Conservation (phyloP, 2,888 invertebrate species). For the Hypercompe scribonia region DNA sequence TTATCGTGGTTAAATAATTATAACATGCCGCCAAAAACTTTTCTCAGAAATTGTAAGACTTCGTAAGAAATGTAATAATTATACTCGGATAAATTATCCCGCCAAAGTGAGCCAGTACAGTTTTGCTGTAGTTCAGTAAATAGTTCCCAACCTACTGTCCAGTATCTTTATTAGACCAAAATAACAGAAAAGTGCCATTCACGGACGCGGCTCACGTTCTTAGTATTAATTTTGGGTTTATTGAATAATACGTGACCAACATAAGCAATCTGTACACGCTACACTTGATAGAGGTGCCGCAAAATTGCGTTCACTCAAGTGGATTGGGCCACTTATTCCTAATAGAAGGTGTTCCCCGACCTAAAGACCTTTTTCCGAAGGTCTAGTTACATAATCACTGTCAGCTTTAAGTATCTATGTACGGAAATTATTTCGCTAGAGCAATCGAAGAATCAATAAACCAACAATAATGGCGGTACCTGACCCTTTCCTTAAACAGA, state of each 20-base stretch:
- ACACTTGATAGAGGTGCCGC: slow-evolving; percentile 65
- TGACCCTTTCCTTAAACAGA: slow-evolving; percentile 30
- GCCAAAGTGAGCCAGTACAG: slow-evolving; percentile 46
- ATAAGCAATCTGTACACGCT: slow-evolving; percentile 65
- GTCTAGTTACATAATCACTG: slow-evolving; percentile 49
- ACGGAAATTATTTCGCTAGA: slow-evolving; percentile 35
- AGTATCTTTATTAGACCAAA: slow-evolving; percentile 70
- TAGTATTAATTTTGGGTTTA: slow-evolving; percentile 83
- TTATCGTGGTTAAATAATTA: slow-evolving; percentile 70
- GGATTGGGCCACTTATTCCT: slow-evolving; percentile 66
- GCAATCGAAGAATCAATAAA: slow-evolving; percentile 35
- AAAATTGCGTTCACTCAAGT: slow-evolving; percentile 70
- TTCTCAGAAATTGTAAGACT: slow-evolving; percentile 50
- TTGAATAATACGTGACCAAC: slow-evolving; percentile 82
- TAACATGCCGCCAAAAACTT: slow-evolving; percentile 51
- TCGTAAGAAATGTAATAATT: slow-evolving; percentile 59
- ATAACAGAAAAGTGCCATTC: slow-evolving; percentile 69
- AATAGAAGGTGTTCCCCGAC: slow-evolving; percentile 54
- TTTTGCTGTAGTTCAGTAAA: slow-evolving; percentile 57
- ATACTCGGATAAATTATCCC: slow-evolving; percentile 48
- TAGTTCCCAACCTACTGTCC: slow-evolving; percentile 51
- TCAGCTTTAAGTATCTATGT: slow-evolving; percentile 28
- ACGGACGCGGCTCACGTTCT: slow-evolving; percentile 70
- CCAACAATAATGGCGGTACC: slow-evolving; percentile 39
- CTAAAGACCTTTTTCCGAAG: slow-evolving; percentile 43